Percentiles rank a stretch among this genome's conserved stretches.
Conservation (phyloP, 2,113 vertebrate species). For the Apus apus region DNA sequence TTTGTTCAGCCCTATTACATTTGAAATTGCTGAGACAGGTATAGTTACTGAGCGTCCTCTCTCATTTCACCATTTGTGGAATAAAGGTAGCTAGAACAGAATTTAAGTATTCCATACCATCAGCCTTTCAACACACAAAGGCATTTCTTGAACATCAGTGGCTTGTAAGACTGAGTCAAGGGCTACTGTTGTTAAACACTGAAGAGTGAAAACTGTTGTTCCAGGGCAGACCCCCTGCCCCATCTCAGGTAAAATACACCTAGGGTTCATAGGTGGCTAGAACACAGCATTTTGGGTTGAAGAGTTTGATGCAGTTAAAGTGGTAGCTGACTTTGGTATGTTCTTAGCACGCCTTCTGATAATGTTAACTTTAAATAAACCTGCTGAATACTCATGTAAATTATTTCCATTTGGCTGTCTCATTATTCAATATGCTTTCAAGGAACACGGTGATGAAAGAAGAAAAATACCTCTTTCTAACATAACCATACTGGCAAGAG, state of each 20-base stretch:
- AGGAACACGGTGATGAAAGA: slow-evolving; percentile 84
- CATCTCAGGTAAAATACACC: not conserved
- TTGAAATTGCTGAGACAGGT: not conserved
- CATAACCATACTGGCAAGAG: slow-evolving; percentile 82
- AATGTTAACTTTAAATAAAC: slow-evolving; percentile 77
- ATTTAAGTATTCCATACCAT: not conserved
- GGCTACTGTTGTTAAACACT: not conserved
- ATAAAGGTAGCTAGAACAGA: not conserved
- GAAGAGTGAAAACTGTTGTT: not conserved
- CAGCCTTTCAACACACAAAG: not conserved
- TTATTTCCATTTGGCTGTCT: slow-evolving; percentile 75
- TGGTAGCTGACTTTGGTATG: slow-evolving; percentile 25
- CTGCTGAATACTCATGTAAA: slow-evolving; percentile 74
- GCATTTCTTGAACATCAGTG: not conserved
- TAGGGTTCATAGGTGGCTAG: not conserved
- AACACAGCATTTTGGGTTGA: not conserved
- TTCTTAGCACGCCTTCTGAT: slow-evolving; percentile 56
- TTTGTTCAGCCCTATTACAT: not conserved
- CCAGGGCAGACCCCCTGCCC: not conserved
- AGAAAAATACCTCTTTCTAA: slow-evolving; percentile 83
- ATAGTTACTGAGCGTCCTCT: not conserved
- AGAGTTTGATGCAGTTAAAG: slow-evolving; percentile 24
- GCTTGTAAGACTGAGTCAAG: not conserved
- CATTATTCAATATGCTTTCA: slow-evolving; percentile 84
- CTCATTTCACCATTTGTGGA: not conserved